phyloP scores from a whole-genome alignment of 2,797 vertebrate genomes.

The Spinibarbus caldwelli region DNA sequence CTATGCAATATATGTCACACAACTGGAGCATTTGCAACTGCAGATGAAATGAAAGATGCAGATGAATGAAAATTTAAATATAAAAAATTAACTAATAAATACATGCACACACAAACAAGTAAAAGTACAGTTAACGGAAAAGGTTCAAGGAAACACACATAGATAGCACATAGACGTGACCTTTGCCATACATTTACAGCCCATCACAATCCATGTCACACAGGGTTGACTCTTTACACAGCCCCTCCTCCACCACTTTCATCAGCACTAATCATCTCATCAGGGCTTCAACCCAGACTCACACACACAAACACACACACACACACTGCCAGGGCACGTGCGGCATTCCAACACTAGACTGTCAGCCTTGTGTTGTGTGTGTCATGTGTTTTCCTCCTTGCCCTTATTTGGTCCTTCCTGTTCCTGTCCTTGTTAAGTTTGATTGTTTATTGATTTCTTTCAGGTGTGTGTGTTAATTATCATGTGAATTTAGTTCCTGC shows the following conservation, averaged over 20 bases:
- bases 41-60: background rate
- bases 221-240: background rate
- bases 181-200: constrained; percentile 26
- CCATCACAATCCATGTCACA: constrained; percentile 21
- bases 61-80: background rate
- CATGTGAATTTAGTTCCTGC: too few relatives aligned
- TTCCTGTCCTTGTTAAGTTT: too few relatives aligned
- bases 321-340: background rate
- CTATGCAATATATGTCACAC: background rate
- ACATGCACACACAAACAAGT: background rate
- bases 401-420: too few relatives aligned
- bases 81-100: background rate
- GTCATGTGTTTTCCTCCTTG: too few relatives aligned
- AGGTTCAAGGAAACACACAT: background rate
- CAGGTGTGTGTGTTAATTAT: too few relatives aligned
- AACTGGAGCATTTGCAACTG: background rate
- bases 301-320: background rate
- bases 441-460: too few relatives aligned
- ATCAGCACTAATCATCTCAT: constrained; percentile 25
- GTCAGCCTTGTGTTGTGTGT: too few relatives aligned
- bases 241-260: constrained; percentile 15
- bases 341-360: background rate
- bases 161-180: background rate
- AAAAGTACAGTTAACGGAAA: background rate
- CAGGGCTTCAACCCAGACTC: background rate